Conservation (phyloP, 1,140 invertebrate genomes). For the Tetranychus urticae region DNA sequence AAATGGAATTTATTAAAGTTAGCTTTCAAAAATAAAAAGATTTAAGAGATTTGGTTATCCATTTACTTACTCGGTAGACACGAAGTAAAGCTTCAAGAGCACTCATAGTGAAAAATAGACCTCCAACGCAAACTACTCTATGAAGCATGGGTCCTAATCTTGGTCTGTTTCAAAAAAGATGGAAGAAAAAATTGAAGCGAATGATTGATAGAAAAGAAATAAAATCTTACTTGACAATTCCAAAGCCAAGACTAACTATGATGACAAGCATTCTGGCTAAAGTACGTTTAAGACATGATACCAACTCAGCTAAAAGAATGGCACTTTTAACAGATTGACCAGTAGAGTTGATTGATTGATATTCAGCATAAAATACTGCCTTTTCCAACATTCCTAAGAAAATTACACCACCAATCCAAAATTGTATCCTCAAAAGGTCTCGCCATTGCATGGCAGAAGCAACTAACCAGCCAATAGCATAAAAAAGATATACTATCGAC, state of each 20-base stretch:
- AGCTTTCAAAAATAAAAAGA: background rate
- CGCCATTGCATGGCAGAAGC: conserved; percentile 65
- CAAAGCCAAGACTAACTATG: conserved; percentile 77
- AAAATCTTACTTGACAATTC: conserved; percentile 62
- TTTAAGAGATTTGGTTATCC: background rate
- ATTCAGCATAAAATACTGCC: conserved; percentile 72
- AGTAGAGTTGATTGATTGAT: conserved; percentile 47
- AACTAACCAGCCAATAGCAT: conserved; percentile 56
- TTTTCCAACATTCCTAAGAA: conserved; percentile 54
- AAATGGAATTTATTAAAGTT: background rate
- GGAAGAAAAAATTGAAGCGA: background rate
- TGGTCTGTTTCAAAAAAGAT: conserved; percentile 30
- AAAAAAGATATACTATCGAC: conserved; percentile 59
- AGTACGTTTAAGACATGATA: conserved; percentile 65
- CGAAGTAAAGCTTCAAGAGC: conserved; percentile 54
- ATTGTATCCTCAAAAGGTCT: conserved; percentile 73
- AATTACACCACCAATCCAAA: conserved; percentile 78
- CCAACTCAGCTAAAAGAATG: conserved; percentile 55
- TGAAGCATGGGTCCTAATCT: conserved; percentile 59
- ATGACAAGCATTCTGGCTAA: conserved; percentile 75
- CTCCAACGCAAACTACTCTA: conserved; percentile 53
- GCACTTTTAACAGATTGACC: conserved; percentile 34
- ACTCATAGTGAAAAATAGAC: conserved; percentile 55
- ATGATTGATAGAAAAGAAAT: background rate
- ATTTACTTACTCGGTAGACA: conserved; percentile 28